Base-by-base conservation (phyloP, 2,797 vertebrate species). In the Lutjanus campechanus region DNA sequence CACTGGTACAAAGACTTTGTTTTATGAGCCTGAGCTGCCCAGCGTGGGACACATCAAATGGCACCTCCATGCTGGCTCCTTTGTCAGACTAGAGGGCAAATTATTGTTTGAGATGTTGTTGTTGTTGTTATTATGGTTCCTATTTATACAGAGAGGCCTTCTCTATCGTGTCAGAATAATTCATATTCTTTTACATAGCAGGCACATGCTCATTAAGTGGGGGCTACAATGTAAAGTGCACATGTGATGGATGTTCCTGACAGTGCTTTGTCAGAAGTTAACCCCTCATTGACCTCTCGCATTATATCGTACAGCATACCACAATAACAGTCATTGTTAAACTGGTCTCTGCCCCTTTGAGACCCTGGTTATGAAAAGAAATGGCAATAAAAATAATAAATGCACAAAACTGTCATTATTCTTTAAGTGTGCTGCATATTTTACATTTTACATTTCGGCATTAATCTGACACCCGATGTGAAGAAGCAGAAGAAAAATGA, bases 21-120 rank as follows among this genome's bases (percentile, higher is more conserved):
- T 95, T 96, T 87, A 92, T 88, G 93, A 94, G 94, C 91, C 91
- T 90, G 91, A 89, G 91, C 89, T 93, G 89, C 94, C 91, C 95
- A 94, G 94, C 93, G 87, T 96, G 95, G 96, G 95, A 96, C 90
- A 94, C 95, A 95, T 95, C 95, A 94, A 90, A 95, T 94, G 85
- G 91, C 94, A 95, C 94, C 95, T 96, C 84, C 82, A 85, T 87
- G 87, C 82, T 88, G 89, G 76, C 91, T 93, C 91, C 87, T 94
- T 95, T 95, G 95, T 92, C 72, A 74, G 82, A 88, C 86, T 77
- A 85, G 69, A 89, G 91, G 92, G 88, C 88, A 93, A 92, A 92
- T 90, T 90, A 90, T 94, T 95, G 92, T 95, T 89, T 77, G 78
- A 71, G 80, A 92, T 91, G 91, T 94, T 95, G 92, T 92, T 91